These are phyloP conservation scores for Monopterus albus DNA, from an alignment of 2,113 vertebrate species.

Conservation along the genomic window DNA sequence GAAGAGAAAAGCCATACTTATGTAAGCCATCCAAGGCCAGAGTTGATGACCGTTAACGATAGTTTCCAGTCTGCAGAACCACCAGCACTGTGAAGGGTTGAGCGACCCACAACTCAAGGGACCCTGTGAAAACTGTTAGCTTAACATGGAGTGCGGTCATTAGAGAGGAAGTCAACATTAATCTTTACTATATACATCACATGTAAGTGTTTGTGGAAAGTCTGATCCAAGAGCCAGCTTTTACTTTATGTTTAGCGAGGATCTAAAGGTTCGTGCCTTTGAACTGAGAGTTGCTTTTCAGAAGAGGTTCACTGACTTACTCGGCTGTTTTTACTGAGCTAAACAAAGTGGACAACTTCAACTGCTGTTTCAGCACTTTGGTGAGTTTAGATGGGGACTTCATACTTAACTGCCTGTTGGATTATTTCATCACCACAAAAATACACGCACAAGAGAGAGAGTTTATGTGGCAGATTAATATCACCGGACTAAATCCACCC, in stretches of 20 bases:
- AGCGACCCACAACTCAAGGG: slow-evolving; percentile 43
- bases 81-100: slow-evolving; percentile 25
- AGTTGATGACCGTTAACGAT: slow-evolving; percentile 32
- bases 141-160: slow-evolving; percentile 54
- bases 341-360: slow-evolving; percentile 55
- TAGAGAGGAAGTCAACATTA: slow-evolving; percentile 64
- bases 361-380: slow-evolving; percentile 46
- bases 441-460: slow-evolving; percentile 6
- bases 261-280: slow-evolving; percentile 51
- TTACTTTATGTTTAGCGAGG: slow-evolving; percentile 45
- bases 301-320: slow-evolving; percentile 46
- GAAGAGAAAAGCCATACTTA: slow-evolving; percentile 24
- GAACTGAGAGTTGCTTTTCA: slow-evolving; percentile 37
- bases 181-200: slow-evolving; percentile 57
- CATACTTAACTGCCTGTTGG: slow-evolving; percentile 12
- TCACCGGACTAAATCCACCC: slow-evolving; percentile 49
- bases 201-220: slow-evolving; percentile 70
- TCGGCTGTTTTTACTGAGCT: slow-evolving; percentile 43
- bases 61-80: slow-evolving; percentile 47
- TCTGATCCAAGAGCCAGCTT: slow-evolving; percentile 35
- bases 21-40: slow-evolving; percentile 27
- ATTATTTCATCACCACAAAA: slow-evolving; percentile 43
- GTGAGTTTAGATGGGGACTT: slow-evolving; percentile 33
- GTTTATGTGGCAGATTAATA: slow-evolving; percentile 5
- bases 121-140: slow-evolving; percentile 67